phyloP scores from a whole-genome alignment of 2,888 invertebrate genomes.

The Diaphora mendica region DNA sequence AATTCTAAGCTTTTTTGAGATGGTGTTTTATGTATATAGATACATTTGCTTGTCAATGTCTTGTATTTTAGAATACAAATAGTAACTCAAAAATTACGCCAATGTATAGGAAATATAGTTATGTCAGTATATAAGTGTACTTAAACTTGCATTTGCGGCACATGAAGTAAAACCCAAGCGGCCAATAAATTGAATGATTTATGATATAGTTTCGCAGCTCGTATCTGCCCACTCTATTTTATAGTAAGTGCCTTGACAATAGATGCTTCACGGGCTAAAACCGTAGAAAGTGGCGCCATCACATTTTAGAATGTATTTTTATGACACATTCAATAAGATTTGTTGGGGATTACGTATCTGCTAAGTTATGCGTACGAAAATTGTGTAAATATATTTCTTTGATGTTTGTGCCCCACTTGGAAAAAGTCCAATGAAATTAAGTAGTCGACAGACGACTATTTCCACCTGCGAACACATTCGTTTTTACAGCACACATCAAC shows the following conservation, averaged over 20 bases:
- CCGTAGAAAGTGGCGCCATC: slow-evolving; percentile 15
- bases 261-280: slow-evolving; percentile 11
- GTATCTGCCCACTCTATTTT: slow-evolving; percentile 26
- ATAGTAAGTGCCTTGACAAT: slow-evolving; percentile 26
- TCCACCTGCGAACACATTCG: neutral
- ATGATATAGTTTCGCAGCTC: slow-evolving; percentile 29
- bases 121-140: neutral
- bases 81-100: no score
- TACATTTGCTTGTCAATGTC: no score
- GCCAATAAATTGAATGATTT: slow-evolving; percentile 24
- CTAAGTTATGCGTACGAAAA: neutral
- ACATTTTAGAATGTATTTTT: slow-evolving; percentile 37
- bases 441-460: neutral
- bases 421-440: neutral
- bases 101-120: no score
- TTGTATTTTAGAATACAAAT: no score
- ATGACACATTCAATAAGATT: slow-evolving; percentile 27
- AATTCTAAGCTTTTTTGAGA: no score
- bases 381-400: neutral
- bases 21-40: no score
- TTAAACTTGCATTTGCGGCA: neutral
- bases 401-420: neutral
- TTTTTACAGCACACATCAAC: neutral
- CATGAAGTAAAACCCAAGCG: neutral
- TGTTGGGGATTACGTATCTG: slow-evolving; percentile 15